Percentiles rank a stretch among this genome's conserved stretches.
These are phyloP conservation scores for Ammodytes dubius DNA, from an alignment of 2,113 vertebrate species.

Conservation along the genomic window DNA sequence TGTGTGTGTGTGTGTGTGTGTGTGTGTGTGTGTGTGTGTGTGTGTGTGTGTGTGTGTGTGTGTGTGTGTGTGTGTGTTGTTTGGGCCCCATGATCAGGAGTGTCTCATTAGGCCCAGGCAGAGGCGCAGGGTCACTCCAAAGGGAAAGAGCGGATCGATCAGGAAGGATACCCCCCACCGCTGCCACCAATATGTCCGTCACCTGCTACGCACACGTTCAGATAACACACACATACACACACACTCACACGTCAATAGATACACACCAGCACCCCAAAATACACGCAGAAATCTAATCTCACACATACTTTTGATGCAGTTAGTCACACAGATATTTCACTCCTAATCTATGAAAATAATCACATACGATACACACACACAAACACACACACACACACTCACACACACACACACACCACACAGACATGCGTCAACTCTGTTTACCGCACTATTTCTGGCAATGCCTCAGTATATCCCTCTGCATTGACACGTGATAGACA, in stretches of 20 bases:
- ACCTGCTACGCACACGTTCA: slow-evolving; percentile 61
- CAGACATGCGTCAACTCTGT: slow-evolving; percentile 26
- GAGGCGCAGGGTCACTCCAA: slow-evolving; percentile 78
- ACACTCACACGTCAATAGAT: slow-evolving; percentile 20
- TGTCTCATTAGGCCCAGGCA: slow-evolving; percentile 78
- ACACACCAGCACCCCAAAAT: slow-evolving; percentile 17
- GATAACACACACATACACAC: slow-evolving; percentile 37
- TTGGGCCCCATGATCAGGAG: slow-evolving; percentile 48
- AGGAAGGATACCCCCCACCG: slow-evolving; percentile 58
- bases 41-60: slow-evolving; percentile 17
- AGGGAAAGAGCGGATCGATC: slow-evolving; percentile 83
- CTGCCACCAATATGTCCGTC: slow-evolving; percentile 39
- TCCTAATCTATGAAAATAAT: background rate
- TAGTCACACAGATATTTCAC: background rate
- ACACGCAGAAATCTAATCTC: slow-evolving; percentile 6
- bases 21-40: slow-evolving; percentile 8
- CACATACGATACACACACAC: background rate
- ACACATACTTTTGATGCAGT: slow-evolving; percentile 12
- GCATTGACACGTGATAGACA: slow-evolving; percentile 75
- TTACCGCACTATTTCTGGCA: slow-evolving; percentile 28
- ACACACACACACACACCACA: slow-evolving; percentile 35
- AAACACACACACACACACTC: background rate
- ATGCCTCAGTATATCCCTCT: slow-evolving; percentile 41
- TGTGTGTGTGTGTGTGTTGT: slow-evolving; percentile 31
- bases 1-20: slow-evolving; percentile 11